Evolutionary conservation across 30 jellyfish, hydroid and myxozoan genomes (phyloP), one percentile per base, ranked within the genome.

Genomic region (Hydractinia echinata): DNA sequence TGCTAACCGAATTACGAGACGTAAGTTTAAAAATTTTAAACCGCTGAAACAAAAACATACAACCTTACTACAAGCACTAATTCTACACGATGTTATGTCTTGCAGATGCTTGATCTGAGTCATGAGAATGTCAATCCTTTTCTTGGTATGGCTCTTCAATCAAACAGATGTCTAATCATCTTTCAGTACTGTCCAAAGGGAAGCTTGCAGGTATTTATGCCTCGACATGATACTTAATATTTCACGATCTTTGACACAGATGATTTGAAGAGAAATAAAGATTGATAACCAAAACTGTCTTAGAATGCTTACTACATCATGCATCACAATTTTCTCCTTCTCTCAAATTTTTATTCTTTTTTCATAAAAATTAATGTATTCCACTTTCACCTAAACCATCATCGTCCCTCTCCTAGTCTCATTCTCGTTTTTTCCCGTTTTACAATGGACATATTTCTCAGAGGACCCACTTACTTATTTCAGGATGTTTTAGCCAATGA

Each of bases 71-170:
- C 69, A 58, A 58, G 15, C 18, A 11, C 3, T 11, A 58, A 58
- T 58, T 58, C 19, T 58, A 58, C 18, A 11, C 1, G 69, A 58
- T 11, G 19, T 16, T 11, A 58, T 10, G 21, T 67, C 21, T 20
- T 9, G 18, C 54, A 76, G 84, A 76, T 76, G 84, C 18, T 76
- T 14, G 84, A 76, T 76, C 1, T 76, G 49, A 76, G 76, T 54
- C 84, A 76, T 4, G 84, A 76, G 20, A 76, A 76, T 51, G 54
- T 76, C 84, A 76, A 76, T 76, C 84, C 76, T 48, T 76, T 76
- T 76, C 76, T 76, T 50, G 84, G 84, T 8, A 71, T 71, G 60
- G 84, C 76, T 30, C 19, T 18, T 48, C 73, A 76, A 6, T 71
- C 81, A 8, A 48, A 76, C 15, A 4, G 5, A 71, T 20, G 30